Percentiles rank a stretch among this genome's conserved stretches.
These are phyloP conservation scores for Rhopalosiphum nymphaeae DNA, from an alignment of 2,888 invertebrate species.

Conservation along the genomic window DNA sequence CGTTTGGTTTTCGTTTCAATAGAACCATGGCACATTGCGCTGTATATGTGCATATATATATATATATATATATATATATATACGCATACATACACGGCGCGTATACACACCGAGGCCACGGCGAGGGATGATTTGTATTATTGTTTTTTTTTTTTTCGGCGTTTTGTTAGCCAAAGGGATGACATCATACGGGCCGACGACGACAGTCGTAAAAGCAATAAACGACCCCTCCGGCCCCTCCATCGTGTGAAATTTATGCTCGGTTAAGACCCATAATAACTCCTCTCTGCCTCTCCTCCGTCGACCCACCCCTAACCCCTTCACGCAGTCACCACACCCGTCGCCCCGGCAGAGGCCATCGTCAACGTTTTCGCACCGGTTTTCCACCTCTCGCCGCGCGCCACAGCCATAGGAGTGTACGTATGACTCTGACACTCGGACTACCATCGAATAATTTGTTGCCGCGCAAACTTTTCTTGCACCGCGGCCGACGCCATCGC, in stretches of 20 bases:
- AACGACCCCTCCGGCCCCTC: conserved; percentile 24
- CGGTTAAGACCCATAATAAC: conserved; percentile 66
- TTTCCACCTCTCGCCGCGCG: neutral
- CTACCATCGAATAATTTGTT: conserved; percentile 57
- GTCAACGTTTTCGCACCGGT: conserved; percentile 30
- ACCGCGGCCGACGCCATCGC: neutral
- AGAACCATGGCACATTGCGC: neutral
- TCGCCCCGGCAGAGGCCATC: neutral
- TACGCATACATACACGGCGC: neutral
- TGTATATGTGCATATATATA: neutral
- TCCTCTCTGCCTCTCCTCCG: conserved; percentile 57
- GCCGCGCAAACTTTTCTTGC: conserved; percentile 43
- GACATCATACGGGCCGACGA: conserved; percentile 36
- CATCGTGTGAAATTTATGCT: conserved; percentile 50
- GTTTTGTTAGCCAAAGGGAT: conserved; percentile 45
- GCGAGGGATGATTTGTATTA: conserved; percentile 36
- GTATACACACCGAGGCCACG: neutral
- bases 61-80: too few relatives aligned
- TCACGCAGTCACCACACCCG: neutral
- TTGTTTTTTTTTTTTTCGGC: neutral
- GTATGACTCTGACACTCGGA: conserved; percentile 50
- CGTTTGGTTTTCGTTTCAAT: neutral
- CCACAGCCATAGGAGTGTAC: neutral
- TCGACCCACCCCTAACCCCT: neutral
- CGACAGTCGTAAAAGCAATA: conserved; percentile 58